Evolutionary conservation across 2,888 invertebrate species (phyloP).

Genomic region (Stenchaetothrips biformis): DNA sequence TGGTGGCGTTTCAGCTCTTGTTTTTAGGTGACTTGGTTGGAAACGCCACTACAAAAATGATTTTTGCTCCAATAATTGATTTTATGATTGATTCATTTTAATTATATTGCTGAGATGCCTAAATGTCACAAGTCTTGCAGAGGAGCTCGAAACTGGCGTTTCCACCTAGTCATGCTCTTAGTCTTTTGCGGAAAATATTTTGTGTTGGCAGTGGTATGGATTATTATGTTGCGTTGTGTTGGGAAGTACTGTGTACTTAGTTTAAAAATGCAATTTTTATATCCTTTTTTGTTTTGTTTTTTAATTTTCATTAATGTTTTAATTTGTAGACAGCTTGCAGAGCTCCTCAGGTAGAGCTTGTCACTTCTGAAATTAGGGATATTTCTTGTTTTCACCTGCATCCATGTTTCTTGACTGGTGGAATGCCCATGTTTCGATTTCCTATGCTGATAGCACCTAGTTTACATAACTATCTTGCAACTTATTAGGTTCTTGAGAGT

Average conservation of each 20-base stretch:
- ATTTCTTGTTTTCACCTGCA: too few species aligned
- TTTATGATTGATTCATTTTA: too few species aligned
- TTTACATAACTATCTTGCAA: too few species aligned
- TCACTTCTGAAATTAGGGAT: too few species aligned
- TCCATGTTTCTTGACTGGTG: too few species aligned
- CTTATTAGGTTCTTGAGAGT: too few species aligned
- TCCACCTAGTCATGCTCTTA: background rate
- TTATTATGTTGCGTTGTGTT: too few species aligned
- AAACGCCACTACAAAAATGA: background rate
- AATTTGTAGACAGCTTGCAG: background rate
- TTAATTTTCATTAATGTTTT: background rate
- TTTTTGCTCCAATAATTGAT: too few species aligned
- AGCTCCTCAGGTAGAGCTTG: too few species aligned
- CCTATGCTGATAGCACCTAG: too few species aligned
- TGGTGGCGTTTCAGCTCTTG: conserved; percentile 13
- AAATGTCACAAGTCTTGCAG: background rate
- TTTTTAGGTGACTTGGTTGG: background rate
- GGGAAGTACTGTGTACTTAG: too few species aligned
- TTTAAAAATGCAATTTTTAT: background rate
- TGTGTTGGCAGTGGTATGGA: background rate
- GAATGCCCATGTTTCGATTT: too few species aligned
- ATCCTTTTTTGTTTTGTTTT: background rate
- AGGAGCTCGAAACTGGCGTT: conserved; percentile 17
- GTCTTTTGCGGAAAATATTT: background rate
- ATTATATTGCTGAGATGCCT: background rate